Evolutionary conservation across 1,140 invertebrate species (phyloP).

Genomic region (Ditylenchus dipsaci): DNA sequence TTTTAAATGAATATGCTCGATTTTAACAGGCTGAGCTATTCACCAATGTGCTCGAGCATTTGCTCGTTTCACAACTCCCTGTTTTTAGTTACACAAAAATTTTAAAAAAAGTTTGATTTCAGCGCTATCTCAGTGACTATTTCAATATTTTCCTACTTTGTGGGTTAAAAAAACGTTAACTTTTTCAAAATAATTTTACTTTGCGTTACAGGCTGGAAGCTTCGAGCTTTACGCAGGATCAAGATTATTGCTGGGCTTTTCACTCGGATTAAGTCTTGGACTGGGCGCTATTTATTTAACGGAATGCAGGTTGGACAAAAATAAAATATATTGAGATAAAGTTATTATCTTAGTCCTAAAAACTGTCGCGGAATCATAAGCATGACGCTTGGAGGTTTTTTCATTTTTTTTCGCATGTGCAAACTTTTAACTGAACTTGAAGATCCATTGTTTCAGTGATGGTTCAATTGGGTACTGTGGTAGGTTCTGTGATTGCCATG

Average conservation of each 20-base stretch:
- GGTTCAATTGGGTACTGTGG: constrained; percentile 47
- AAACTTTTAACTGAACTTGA: too few relatives aligned
- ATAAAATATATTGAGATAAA: too few relatives aligned
- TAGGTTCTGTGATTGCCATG: constrained; percentile 51
- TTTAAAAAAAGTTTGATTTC: background rate
- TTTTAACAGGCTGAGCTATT: too few relatives aligned
- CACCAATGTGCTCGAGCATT: too few relatives aligned
- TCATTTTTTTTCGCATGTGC: too few relatives aligned
- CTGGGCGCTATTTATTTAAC: constrained; percentile 46
- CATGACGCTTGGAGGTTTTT: constrained; percentile 43
- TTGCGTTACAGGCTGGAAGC: constrained; percentile 39
- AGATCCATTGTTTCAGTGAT: constrained; percentile 24
- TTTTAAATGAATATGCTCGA: too few relatives aligned
- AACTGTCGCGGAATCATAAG: constrained; percentile 44
- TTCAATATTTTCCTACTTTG: constrained; percentile 42
- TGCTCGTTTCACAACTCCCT: too few relatives aligned
- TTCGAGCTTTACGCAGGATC: constrained; percentile 51
- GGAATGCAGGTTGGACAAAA: constrained; percentile 46
- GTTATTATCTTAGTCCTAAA: constrained; percentile 51
- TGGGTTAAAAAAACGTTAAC: constrained; percentile 30
- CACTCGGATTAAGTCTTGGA: constrained; percentile 44
- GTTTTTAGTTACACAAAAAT: too few relatives aligned
- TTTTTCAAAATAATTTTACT: constrained; percentile 21
- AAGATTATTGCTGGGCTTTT: constrained; percentile 41
- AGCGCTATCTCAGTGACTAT: constrained; percentile 31